phyloP scores from a whole-genome alignment of 2,797 vertebrate genomes.

The Sternarchorhynchus goeldii region DNA sequence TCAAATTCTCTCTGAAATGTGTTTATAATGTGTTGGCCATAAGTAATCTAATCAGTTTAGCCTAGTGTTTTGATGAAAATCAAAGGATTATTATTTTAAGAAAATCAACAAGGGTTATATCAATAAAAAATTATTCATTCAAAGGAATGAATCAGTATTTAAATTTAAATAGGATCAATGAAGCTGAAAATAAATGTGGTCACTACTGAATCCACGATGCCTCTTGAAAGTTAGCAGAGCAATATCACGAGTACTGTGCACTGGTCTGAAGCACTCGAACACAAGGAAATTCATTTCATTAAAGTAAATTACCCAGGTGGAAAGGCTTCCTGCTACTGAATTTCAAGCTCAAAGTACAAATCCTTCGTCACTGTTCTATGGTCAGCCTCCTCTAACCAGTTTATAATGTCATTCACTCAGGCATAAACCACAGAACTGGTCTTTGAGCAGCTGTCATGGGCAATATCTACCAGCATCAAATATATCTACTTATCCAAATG shows the following conservation, averaged over 20 bases:
- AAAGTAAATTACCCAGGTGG: constrained; percentile 31
- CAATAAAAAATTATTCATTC: no score
- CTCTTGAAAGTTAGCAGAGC: background rate
- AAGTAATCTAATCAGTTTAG: no score
- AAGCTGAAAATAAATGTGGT: no score
- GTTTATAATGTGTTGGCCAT: no score
- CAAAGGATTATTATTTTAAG: no score
- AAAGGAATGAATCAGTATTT: no score
- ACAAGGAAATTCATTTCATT: constrained; percentile 38
- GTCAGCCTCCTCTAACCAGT: constrained; percentile 4
- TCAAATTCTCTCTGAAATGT: no score
- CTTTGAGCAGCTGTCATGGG: constrained; percentile 17
- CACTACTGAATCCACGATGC: no score
- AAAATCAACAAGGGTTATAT: no score
- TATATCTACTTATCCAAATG: constrained; percentile 45
- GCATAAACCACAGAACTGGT: constrained; percentile 28
- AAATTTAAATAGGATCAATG: no score
- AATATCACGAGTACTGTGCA: background rate
- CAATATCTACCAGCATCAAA: constrained; percentile 22
- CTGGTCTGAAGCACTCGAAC: constrained; percentile 21
- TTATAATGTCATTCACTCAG: constrained; percentile 10
- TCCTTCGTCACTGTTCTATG: constrained; percentile 18
- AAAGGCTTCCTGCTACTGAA: constrained; percentile 28
- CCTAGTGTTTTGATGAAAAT: no score
- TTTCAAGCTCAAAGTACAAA: constrained; percentile 19